Percentiles rank a stretch among this genome's conserved stretches.
Evolutionary conservation across 2,113 vertebrate genomes (phyloP).

Genomic region (Nesoenas mayeri): DNA sequence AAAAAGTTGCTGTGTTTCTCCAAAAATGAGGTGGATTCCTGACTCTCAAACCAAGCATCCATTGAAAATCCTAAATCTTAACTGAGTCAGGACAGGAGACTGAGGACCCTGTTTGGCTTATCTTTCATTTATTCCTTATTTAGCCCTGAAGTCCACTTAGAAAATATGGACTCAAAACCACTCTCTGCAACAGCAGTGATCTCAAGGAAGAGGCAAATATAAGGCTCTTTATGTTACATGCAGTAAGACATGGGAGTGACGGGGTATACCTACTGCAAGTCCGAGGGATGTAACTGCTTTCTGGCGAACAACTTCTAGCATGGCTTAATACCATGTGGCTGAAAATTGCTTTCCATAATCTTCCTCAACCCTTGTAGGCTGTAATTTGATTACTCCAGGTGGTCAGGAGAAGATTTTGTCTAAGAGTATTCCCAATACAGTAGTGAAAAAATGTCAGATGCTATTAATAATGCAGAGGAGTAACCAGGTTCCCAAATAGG

Average conservation of each 20-base stretch:
- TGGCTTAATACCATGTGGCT: background rate
- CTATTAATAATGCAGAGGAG: constrained; percentile 13
- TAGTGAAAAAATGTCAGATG: background rate
- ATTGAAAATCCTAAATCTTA: background rate
- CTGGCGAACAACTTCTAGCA: background rate
- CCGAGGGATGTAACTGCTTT: background rate
- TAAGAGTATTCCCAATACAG: background rate
- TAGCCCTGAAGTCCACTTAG: background rate
- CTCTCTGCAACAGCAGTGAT: background rate
- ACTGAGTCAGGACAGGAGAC: background rate
- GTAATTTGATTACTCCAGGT: background rate
- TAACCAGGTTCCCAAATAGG: background rate
- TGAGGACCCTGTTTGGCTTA: background rate
- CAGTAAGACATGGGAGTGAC: background rate
- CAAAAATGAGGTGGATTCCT: background rate
- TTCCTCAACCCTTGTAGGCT: background rate
- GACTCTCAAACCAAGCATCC: background rate
- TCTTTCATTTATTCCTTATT: background rate
- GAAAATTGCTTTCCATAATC: background rate
- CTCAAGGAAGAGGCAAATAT: background rate
- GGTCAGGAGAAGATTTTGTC: background rate
- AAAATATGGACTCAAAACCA: background rate
- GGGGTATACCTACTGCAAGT: background rate
- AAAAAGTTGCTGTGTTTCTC: background rate
- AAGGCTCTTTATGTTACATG: background rate